Base-by-base conservation (phyloP, 1,140 invertebrate species). In the Paraescarpia echinospica region DNA sequence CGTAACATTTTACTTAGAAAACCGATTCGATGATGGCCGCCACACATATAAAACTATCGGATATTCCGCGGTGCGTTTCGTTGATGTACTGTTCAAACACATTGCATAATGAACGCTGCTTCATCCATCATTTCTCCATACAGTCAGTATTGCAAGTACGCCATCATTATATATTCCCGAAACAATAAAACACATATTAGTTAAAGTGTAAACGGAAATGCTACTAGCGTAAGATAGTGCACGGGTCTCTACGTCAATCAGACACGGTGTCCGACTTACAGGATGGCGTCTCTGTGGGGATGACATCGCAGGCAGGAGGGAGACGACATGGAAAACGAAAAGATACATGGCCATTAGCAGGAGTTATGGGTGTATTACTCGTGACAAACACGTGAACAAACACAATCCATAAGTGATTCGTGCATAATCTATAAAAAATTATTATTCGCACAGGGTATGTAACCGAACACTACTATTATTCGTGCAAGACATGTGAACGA, bases 261-360 rank as follows among this genome's bases (percentile, higher is more conserved):
- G 9, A 77, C 59, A 77, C 59, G 59, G 12, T 77, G 59, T 77
- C 59, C 59, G 8, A 77, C 59, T 77, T 77, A 77, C 59, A 90
- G 34, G 90, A 35, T 35, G 90, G 35, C 90, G 90, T 90, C 34
- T 41, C 90, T 34, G 34, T 33, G n/a, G 89, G 90, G 90, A 90
- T 90, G 27, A 90, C 5, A 35, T 90, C 90, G 90, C 18, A 90
- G 90, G 59, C 59, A 31, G 59, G 59, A 77, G 59, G 59, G 59
- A 77, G 59, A n/a, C n/a, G 59, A 77, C 59, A 77, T 77, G 59
- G 59, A 77, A 77, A 18, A 77, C 12, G 27, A 77, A 18, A 31
- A 77, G 18, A 5, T 12, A 77, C 59, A 77, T 0, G 59, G 59
- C 22, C 14, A 27, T 77, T 6, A 77, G 22, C 14, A 0, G 0